Base-by-base conservation (phyloP, 2,113 vertebrate genomes). In the Aldabrachelys gigantea region DNA sequence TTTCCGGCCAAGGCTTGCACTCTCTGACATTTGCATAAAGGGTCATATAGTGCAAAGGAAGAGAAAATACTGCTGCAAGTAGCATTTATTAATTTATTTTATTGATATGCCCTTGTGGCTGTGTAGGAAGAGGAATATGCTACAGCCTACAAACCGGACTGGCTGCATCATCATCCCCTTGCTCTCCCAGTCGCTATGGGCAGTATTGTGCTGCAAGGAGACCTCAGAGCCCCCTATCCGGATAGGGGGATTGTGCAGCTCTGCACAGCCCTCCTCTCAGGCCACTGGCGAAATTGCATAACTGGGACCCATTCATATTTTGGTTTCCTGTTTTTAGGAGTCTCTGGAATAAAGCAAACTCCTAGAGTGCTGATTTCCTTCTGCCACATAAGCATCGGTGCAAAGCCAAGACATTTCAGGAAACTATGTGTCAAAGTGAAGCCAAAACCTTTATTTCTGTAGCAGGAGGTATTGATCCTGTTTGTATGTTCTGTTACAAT, bases 401-500 rank as follows among this genome's bases (percentile, higher is more conserved):
- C 62, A 38, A 0, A 2, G 76, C 44, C 50, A 35, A 78, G 80
- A 38, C 75, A 1, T 3, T 93, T 91, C 89, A 94, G 80, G 96
- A 92, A 97, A 95, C 95, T 90, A 83, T 41, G 84, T 89, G 72
- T 96, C 89, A 92, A 89, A 80, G 90, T 91, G 75, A 78, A 94
- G 85, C 93, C 16, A 1, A 93, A 87, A 79, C 91, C 19, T 96
- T 92, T 96, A 69, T 96, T 96, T 97, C 92, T 81, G 87, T 91
- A 90, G 92, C 88, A 91, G 94, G 80, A 96, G 96, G 65, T 94
- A 97, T 96, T 2, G 76, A 96, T 96, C 96, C 80, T 75, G 81
- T 88, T 91, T 89, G 65, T 57, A 35, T 91, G 65, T 97, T 96
- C 84, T 65, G 13, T 97, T 97, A 72, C 75, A 95, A 86, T 94